Conservation (phyloP, 2,888 invertebrate genomes). For the Isotomurus palustris region DNA sequence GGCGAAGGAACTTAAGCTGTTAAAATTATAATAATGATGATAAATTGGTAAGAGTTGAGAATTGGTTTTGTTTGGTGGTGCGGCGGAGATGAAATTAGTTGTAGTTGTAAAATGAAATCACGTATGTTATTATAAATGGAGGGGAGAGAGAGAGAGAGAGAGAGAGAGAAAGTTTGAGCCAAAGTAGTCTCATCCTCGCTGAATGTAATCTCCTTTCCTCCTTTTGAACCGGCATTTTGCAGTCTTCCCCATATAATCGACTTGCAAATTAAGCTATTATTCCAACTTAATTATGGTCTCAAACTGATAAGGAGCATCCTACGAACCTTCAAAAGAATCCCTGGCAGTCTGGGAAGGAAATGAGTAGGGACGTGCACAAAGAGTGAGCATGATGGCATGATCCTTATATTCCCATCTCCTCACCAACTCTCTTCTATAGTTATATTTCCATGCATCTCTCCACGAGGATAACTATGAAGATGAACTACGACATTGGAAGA, state of each 20-base stretch:
- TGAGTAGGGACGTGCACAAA: slow-evolving; percentile 21
- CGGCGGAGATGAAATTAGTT: too few relatives aligned
- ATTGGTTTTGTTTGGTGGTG: too few relatives aligned
- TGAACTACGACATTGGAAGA: background rate
- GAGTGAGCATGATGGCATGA: background rate
- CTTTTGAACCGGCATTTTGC: slow-evolving; percentile 38
- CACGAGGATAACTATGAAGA: background rate
- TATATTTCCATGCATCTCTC: too few relatives aligned
- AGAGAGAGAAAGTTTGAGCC: slow-evolving; percentile 4
- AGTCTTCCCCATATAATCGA: slow-evolving; percentile 43
- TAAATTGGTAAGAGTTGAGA: too few relatives aligned
- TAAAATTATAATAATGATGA: too few relatives aligned
- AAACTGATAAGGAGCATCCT: slow-evolving; percentile 36
- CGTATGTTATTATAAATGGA: background rate
- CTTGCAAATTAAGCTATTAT: slow-evolving; percentile 47
- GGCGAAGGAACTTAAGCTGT: too few relatives aligned
- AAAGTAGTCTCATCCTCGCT: background rate
- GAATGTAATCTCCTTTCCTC: slow-evolving; percentile 22
- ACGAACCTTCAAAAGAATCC: background rate
- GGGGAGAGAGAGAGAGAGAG: slow-evolving; percentile 2
- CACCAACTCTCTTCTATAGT: too few relatives aligned
- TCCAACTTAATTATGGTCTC: slow-evolving; percentile 46
- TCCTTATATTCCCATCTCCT: background rate
- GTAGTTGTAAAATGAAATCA: too few relatives aligned
- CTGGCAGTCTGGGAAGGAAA: slow-evolving; percentile 25